Percentiles rank a stretch among this genome's conserved stretches.
Conservation (phyloP, 2,888 invertebrate species). For the Euzophera pinguis region DNA sequence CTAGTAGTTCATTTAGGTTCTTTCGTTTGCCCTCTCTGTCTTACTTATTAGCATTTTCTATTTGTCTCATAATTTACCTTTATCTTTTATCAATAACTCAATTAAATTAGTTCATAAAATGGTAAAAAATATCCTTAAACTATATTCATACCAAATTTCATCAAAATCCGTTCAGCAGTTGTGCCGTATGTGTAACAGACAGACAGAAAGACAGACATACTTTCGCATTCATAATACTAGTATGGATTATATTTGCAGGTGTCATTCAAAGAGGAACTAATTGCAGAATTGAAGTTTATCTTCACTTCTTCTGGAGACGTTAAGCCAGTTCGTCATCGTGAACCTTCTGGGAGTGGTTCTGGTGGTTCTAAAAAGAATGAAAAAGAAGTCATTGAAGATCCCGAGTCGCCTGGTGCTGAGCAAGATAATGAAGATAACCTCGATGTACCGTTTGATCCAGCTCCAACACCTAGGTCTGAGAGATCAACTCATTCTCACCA, state of each 20-base stretch:
- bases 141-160: no score
- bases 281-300: slow-evolving; percentile 86
- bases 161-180: no score
- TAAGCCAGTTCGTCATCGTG: slow-evolving; percentile 82
- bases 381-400: slow-evolving; percentile 34
- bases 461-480: slow-evolving; percentile 56
- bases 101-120: no score
- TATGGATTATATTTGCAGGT: slow-evolving; percentile 56
- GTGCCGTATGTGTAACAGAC: no score
- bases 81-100: no score
- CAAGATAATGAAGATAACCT: slow-evolving; percentile 28
- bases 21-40: no score
- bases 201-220: no score
- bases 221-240: no score
- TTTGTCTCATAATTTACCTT: no score
- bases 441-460: slow-evolving; percentile 26
- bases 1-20: no score
- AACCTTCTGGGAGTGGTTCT: slow-evolving; percentile 53
- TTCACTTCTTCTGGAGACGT: slow-evolving; percentile 84
- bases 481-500: slow-evolving; percentile 61
- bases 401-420: slow-evolving; percentile 37
- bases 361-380: slow-evolving; percentile 45
- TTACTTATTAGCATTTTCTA: no score
- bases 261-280: slow-evolving; percentile 82
- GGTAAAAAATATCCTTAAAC: no score